Percentiles rank a stretch among this genome's conserved stretches.
phyloP scores from a whole-genome alignment of 2,797 vertebrate genomes.

The Pteropus rufus region DNA sequence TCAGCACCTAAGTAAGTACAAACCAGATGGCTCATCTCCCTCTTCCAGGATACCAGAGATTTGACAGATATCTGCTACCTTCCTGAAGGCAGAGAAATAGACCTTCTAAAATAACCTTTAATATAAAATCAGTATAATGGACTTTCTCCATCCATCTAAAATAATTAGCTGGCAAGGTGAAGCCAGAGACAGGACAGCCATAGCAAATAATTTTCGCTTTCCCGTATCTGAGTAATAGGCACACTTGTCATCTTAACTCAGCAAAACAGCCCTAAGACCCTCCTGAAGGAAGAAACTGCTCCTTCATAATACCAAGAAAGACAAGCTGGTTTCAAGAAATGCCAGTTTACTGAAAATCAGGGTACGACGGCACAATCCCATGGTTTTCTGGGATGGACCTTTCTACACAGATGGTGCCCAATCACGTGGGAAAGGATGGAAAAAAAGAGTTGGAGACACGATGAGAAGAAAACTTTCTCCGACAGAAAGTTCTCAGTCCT shows the following conservation, averaged over 20 bases:
- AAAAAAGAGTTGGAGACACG: not conserved
- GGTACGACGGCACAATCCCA: not conserved
- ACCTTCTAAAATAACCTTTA: not conserved
- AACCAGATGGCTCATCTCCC: not conserved
- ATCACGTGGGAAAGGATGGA: not conserved
- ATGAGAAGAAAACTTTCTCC: not conserved
- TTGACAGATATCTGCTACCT: not conserved
- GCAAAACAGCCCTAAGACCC: not conserved
- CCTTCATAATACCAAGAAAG: not conserved
- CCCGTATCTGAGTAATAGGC: not conserved
- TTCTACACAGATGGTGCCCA: not conserved
- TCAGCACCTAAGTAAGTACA: not conserved
- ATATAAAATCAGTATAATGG: not conserved
- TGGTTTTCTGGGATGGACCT: not conserved
- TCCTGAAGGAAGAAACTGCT: not conserved
- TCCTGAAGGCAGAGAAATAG: not conserved
- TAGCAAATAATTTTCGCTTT: not conserved
- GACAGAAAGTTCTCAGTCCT: not conserved
- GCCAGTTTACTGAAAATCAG: not conserved
- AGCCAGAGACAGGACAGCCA: not conserved
- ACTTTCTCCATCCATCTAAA: not conserved
- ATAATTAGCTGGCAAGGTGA: slow-evolving; percentile 19
- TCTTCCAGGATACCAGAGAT: not conserved
- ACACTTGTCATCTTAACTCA: not conserved
- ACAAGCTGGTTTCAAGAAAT: not conserved